Percentiles rank a stretch among this genome's conserved stretches.
Evolutionary conservation across 2,113 vertebrate species (phyloP).

Genomic region (Vanacampus margaritifer): DNA sequence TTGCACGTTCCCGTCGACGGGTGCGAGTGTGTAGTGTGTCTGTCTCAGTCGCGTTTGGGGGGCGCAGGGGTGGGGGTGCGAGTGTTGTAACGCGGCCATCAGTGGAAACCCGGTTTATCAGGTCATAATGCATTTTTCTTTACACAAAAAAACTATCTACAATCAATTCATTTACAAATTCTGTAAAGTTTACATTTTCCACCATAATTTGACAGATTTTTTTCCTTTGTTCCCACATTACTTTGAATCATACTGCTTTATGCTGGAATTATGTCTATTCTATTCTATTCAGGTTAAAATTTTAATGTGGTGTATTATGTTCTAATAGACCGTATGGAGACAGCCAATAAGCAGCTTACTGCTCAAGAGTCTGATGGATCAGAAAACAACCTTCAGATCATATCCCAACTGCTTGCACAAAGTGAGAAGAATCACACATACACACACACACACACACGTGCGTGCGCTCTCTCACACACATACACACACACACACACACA

Average conservation of each 20-base stretch:
- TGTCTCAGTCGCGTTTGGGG: too few relatives aligned
- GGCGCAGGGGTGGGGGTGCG: too few relatives aligned
- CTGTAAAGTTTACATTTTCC: too few relatives aligned
- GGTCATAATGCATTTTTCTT: too few relatives aligned
- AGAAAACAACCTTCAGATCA: conserved; percentile 95
- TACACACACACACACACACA: neutral
- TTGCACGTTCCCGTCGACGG: too few relatives aligned
- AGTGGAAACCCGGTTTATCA: too few relatives aligned
- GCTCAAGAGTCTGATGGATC: conserved; percentile 93
- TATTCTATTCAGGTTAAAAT: neutral
- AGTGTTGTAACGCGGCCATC: too few relatives aligned
- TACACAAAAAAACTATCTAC: too few relatives aligned
- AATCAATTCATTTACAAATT: too few relatives aligned
- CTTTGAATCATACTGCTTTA: neutral
- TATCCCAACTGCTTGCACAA: conserved; percentile 92
- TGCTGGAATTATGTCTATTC: neutral
- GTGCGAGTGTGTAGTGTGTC: too few relatives aligned
- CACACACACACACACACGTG: neutral
- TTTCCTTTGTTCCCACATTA: neutral
- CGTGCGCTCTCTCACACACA: neutral
- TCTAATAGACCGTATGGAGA: conserved; percentile 90
- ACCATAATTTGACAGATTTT: neutral
- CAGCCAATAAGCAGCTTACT: conserved; percentile 93
- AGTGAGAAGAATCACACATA: conserved; percentile 76
- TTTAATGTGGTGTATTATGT: conserved; percentile 8